These are phyloP conservation scores for Coleophora flavipennella DNA, from an alignment of 2,888 invertebrate species.

Conservation along the genomic window DNA sequence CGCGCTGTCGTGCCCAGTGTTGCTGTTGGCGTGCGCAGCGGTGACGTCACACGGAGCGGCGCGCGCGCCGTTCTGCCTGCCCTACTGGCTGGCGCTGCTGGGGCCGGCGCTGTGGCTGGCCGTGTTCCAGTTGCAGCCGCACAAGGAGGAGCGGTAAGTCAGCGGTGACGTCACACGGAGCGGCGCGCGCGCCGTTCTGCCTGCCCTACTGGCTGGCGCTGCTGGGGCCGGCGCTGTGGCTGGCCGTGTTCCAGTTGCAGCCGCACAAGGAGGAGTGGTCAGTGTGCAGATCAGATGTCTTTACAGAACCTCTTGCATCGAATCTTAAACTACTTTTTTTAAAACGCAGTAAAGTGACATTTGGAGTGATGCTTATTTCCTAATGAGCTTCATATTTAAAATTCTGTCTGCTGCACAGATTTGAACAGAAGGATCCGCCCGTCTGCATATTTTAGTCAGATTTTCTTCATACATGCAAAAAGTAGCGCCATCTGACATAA, in stretches of 20 bases:
- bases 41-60: conserved; percentile 76
- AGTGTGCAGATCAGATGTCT: too few species aligned
- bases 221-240: conserved; percentile 89
- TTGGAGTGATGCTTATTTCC: too few species aligned
- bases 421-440: too few species aligned
- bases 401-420: too few species aligned
- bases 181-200: conserved; percentile 76
- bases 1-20: conserved; percentile 74
- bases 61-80: conserved; percentile 78
- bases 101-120: conserved; percentile 90
- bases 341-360: too few species aligned
- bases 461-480: too few species aligned
- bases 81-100: conserved; percentile 82
- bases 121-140: conserved; percentile 92
- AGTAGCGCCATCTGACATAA: too few species aligned
- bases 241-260: conserved; percentile 88
- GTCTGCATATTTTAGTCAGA: too few species aligned
- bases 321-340: too few species aligned
- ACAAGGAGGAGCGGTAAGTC: conserved; percentile 87
- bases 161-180: conserved; percentile 74
- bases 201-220: conserved; percentile 84
- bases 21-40: conserved; percentile 64
- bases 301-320: too few species aligned
- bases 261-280: conserved; percentile 92
- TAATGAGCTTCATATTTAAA: too few species aligned